Evolutionary conservation across 2,113 vertebrate species (phyloP).

Genomic region (Peromyscus californicus): DNA sequence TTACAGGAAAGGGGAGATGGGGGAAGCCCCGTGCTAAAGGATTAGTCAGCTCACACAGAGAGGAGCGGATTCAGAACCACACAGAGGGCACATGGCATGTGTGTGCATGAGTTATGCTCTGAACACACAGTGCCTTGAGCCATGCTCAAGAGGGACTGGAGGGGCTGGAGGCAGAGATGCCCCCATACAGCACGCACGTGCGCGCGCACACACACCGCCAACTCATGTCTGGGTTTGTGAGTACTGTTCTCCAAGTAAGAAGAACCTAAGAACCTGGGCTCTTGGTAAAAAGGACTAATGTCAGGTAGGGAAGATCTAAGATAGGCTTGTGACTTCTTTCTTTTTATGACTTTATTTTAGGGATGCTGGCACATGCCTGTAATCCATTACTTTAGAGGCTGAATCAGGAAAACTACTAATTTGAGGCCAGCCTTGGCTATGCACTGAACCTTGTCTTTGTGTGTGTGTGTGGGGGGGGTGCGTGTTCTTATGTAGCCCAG

Average conservation of each 20-base stretch:
- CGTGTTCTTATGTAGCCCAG: background rate
- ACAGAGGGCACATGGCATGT: background rate
- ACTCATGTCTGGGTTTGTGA: background rate
- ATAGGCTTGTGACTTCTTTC: background rate
- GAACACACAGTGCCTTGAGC: accelerated
- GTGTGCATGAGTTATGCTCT: background rate
- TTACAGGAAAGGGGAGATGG: background rate
- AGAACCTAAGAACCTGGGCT: background rate
- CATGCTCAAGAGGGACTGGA: background rate
- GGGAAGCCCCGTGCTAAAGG: background rate
- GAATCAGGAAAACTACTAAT: background rate
- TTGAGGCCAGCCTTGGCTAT: background rate
- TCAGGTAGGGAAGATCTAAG: background rate
- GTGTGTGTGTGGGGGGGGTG: background rate
- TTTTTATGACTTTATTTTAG: background rate
- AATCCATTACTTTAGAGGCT: background rate
- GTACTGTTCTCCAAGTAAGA: background rate
- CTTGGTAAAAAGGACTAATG: background rate
- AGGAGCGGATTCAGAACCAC: background rate
- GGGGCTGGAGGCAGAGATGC: background rate
- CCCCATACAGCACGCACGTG: background rate
- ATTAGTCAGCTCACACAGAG: background rate
- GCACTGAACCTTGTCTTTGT: background rate
- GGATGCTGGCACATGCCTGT: background rate
- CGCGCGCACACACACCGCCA: too few relatives aligned